Evolutionary conservation across 2,797 vertebrate genomes (phyloP), one percentile per base, ranked within the genome.

Genomic region (Aldrovandia affinis): DNA sequence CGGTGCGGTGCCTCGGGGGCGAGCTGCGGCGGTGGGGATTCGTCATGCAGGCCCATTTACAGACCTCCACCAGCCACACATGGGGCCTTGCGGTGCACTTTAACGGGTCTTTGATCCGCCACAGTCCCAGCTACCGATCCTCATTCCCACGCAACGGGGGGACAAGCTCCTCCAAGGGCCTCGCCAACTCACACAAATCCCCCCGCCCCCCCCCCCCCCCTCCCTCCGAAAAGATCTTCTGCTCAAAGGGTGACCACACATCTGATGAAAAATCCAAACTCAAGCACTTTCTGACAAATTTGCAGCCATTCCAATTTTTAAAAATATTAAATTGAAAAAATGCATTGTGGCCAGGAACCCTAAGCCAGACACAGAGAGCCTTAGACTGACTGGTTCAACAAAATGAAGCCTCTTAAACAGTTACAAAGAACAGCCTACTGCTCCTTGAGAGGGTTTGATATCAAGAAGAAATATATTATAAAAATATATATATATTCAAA

Each of bases 41-140:
- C n/a, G 91, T 92, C 90, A 90, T 89, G 87, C 87, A 85, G 88
- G 88, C 89, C 83, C 52, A 33, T 91, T 91, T 93, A 91, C 90
- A 93, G 87, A 84, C 83, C 81, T 89, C 89, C 89, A 91, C 44
- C 84, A 65, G 87, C 83, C 86, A 89, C 84, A 92, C 84, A 92
- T 86, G 89, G 82, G 87, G 86, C 88, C 92, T 90, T 92, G 91
- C 91, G 89, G 89, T 88, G 86, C 80, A 89, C 85, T 86, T 94
- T 93, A 92, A 93, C 91, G 87, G 89, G 88, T 63, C 75, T 94
- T 94, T 94, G 93, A 95, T 94, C 92, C 93, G 89, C 90, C 88
- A 92, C 83, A 75, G 85, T 82, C 85, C 88, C 87, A 85, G 88
- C 88, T 90, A 89, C 88, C 73, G 90, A 88, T 90, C 87, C 44